Evolutionary conservation across 2,113 vertebrate species (phyloP).

Genomic region (Pica pica): DNA sequence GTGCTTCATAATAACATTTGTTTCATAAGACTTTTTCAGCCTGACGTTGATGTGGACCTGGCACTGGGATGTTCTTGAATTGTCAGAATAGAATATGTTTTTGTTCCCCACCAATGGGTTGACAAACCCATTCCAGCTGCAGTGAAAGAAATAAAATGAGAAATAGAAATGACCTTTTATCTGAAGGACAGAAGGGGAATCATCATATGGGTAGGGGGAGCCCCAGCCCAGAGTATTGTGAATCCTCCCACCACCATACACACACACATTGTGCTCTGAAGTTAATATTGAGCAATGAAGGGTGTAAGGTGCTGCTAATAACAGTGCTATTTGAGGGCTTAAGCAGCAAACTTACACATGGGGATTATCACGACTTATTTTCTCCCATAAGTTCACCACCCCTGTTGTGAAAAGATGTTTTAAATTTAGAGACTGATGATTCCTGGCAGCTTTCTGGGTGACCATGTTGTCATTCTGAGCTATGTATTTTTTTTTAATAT

Average conservation of each 20-base stretch:
- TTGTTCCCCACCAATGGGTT: background rate
- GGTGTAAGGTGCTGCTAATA: background rate
- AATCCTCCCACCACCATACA: rapidly evolving
- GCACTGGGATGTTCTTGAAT: background rate
- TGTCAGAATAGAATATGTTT: background rate
- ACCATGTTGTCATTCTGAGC: background rate
- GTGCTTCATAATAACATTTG: background rate
- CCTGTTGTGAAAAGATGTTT: background rate
- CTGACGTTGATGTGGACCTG: background rate
- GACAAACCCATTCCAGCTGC: background rate
- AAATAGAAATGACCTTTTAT: background rate
- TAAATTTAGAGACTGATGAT: background rate
- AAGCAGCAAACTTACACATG: background rate
- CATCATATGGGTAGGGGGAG: background rate
- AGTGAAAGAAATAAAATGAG: background rate
- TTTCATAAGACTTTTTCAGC: background rate
- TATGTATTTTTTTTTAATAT: background rate
- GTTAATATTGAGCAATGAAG: background rate
- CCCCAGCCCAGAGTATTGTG: background rate
- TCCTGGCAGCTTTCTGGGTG: background rate
- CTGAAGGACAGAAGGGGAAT: background rate
- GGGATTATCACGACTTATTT: background rate
- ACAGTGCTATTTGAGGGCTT: background rate
- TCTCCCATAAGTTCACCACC: background rate
- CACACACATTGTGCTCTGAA: background rate